These are phyloP conservation scores for Trididemnum clinides DNA, from an alignment of 23 tunicate genomes.

Conservation along the genomic window DNA sequence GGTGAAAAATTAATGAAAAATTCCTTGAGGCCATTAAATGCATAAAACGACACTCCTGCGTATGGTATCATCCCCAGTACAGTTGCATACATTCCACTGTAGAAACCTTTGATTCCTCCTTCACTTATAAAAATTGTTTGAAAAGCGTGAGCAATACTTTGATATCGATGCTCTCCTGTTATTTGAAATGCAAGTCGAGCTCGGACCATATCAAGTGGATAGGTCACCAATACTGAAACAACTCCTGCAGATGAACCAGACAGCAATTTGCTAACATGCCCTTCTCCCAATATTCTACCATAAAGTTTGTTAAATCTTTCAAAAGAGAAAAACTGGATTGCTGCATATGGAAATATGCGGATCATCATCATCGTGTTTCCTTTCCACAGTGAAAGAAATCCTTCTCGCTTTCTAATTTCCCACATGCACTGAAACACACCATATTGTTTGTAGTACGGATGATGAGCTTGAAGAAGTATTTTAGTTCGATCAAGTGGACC, in stretches of 20 bases:
- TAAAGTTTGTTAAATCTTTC: constrained; percentile 52
- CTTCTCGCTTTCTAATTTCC: constrained; percentile 73
- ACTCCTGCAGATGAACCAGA: constrained; percentile 89
- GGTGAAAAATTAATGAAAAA: constrained; percentile 27
- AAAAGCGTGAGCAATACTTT: constrained; percentile 59
- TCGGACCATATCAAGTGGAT: constrained; percentile 87
- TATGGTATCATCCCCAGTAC: constrained; percentile 87
- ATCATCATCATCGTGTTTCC: constrained; percentile 97
- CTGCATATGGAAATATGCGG: constrained; percentile 84
- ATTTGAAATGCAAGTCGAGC: constrained; percentile 83
- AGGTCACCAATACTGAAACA: constrained; percentile 61
- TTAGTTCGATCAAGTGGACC: constrained; percentile 92
- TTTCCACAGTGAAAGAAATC: constrained; percentile 82
- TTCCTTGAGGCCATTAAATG: constrained; percentile 65
- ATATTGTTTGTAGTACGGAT: constrained; percentile 77
- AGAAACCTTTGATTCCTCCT: constrained; percentile 86
- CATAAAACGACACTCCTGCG: constrained; percentile 81
- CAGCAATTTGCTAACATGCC: constrained; percentile 53
- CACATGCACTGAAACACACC: constrained; percentile 70
- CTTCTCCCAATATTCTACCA: constrained; percentile 15
- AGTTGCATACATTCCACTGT: constrained; percentile 77
- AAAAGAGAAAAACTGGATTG: constrained; percentile 75
- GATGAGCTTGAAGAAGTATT: constrained; percentile 83
- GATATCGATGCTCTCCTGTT: constrained; percentile 84
- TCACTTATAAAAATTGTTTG: constrained; percentile 51